These are phyloP conservation scores for Pipistrellus nathusii DNA, from an alignment of 2,797 vertebrate genomes.

Conservation along the genomic window DNA sequence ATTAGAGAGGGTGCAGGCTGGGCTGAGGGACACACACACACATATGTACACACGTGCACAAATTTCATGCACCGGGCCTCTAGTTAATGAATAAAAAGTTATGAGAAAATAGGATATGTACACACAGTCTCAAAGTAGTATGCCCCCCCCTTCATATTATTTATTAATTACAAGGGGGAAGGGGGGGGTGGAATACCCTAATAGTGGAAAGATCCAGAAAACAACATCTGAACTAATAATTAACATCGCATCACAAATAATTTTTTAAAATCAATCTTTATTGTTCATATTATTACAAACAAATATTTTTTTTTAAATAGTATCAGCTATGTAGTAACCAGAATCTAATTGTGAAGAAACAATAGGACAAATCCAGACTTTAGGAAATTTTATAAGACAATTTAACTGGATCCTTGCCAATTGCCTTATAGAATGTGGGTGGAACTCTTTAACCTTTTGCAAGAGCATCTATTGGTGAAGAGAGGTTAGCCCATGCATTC, in stretches of 20 bases:
- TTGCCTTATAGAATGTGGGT: not conserved
- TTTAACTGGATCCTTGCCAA: conserved; percentile 28
- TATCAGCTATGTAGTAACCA: conserved; percentile 16
- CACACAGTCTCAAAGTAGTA: not conserved
- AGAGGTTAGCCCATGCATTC: not conserved
- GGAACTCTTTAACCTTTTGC: not conserved
- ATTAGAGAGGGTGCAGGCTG: too few species aligned
- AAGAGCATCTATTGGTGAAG: not conserved
- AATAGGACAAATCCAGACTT: conserved; percentile 2
- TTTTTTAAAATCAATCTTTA: too few species aligned
- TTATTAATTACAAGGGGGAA: not conserved
- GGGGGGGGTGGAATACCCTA: not conserved
- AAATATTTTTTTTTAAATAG: not conserved
- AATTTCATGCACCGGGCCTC: too few species aligned
- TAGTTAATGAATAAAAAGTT: not conserved
- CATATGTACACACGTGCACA: too few species aligned
- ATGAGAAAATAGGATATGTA: not conserved
- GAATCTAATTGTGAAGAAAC: conserved; percentile 6
- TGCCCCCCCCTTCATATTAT: not conserved
- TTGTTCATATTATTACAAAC: too few species aligned
- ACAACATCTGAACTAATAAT: conserved; percentile 29
- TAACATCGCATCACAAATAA: not conserved
- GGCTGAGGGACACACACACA: too few species aligned
- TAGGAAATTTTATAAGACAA: not conserved
- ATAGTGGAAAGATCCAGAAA: not conserved